These are phyloP conservation scores for Cyphomyrmex costatus DNA, from an alignment of 1,140 invertebrate genomes.

Conservation along the genomic window DNA sequence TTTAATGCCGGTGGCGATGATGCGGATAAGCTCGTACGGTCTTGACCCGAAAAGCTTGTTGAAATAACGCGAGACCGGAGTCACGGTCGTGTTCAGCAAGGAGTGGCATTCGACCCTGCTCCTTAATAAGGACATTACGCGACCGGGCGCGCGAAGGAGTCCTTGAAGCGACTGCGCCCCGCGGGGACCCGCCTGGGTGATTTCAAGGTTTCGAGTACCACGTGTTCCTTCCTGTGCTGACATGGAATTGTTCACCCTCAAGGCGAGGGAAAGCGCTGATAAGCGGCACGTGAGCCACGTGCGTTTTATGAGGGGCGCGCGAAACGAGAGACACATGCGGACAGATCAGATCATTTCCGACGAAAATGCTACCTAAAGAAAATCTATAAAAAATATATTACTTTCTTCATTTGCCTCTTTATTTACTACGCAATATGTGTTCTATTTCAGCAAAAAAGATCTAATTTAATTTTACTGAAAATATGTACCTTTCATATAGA, in stretches of 20 bases:
- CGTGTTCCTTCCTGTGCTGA: slow-evolving; percentile 31
- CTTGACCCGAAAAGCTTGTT: slow-evolving; percentile 69
- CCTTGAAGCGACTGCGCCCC: slow-evolving; percentile 56
- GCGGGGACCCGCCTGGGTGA: neutral
- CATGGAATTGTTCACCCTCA: neutral
- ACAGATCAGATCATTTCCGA: neutral
- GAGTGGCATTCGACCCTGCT: slow-evolving; percentile 65
- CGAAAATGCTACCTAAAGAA: neutral
- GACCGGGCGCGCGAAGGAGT: neutral
- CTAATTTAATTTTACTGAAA: neutral
- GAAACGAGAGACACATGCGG: neutral
- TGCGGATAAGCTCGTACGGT: slow-evolving; percentile 45
- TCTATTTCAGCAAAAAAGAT: neutral
- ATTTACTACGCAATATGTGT: neutral
- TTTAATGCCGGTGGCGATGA: neutral
- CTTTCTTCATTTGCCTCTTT: neutral
- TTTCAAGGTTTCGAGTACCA: slow-evolving; percentile 50
- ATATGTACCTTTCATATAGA: neutral
- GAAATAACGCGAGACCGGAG: slow-evolving; percentile 51
- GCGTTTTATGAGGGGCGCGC: neutral
- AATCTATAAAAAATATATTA: neutral
- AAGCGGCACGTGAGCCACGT: slow-evolving; percentile 27
- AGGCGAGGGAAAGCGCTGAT: neutral
- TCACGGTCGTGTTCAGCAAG: slow-evolving; percentile 55
- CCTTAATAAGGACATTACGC: slow-evolving; percentile 48